Conservation (phyloP, 2,888 invertebrate species). For the Scelioninae gen. 1 region DNA sequence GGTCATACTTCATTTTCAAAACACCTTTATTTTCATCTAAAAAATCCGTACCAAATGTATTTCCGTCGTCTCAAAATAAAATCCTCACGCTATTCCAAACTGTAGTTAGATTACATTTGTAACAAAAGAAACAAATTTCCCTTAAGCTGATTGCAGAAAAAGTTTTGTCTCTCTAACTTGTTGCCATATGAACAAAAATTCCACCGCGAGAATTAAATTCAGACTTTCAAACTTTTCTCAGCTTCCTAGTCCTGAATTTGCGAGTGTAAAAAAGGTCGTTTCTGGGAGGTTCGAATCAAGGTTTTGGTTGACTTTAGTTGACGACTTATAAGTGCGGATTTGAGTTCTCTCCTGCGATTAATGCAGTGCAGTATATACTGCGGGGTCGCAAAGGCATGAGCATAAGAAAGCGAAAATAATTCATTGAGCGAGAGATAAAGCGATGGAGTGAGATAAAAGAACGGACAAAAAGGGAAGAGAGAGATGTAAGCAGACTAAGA, state of each 20-base stretch:
- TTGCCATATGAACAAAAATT: constrained; percentile 10
- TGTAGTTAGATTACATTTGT: not conserved
- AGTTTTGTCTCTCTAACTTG: constrained; percentile 9
- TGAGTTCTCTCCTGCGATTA: constrained; percentile 48
- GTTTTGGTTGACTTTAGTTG: constrained; percentile 39
- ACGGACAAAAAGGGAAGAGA: constrained; percentile 42
- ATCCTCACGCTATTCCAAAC: not conserved
- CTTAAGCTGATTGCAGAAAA: constrained; percentile 26
- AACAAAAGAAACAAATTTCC: constrained; percentile 27
- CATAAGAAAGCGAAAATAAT: constrained; percentile 73
- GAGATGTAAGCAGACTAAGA: constrained; percentile 67
- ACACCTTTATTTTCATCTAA: not conserved
- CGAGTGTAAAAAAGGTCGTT: constrained; percentile 18
- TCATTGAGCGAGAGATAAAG: constrained; percentile 64
- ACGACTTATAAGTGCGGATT: constrained; percentile 56
- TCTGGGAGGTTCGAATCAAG: not conserved
- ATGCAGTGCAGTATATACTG: constrained; percentile 56
- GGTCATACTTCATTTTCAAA: constrained; percentile 4
- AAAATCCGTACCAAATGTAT: not conserved
- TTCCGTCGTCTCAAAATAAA: no score
- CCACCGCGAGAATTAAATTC: constrained; percentile 26
- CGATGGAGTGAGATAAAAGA: constrained; percentile 59
- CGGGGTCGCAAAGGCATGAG: constrained; percentile 46
- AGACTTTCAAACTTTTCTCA: constrained; percentile 30
- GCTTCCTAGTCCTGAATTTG: constrained; percentile 7